Base-by-base conservation (phyloP, 2,113 vertebrate genomes). In the Cochlearius cochlearius region DNA sequence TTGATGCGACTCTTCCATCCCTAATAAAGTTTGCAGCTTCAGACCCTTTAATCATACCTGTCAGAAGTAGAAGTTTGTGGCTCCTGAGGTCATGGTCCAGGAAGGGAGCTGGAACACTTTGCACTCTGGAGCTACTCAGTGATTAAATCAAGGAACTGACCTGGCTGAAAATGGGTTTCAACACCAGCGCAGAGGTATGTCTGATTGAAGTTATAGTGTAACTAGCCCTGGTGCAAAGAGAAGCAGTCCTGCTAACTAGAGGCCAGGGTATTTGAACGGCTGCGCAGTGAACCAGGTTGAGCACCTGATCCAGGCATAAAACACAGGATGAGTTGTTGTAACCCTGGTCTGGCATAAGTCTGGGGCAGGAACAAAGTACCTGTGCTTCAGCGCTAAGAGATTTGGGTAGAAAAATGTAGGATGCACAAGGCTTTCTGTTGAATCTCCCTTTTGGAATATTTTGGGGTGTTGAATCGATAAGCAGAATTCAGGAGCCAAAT, bases 131-230 rank as follows among this genome's bases (percentile, higher is more conserved):
- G 34, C 56, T 64, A 64, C 89, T 81, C 43, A 8, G 45, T 60
- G 91, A 59, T 91, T 34, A 56, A 59, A 85, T 71, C 23, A 15
- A 60, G 62, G 77, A 43, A 13, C 73, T 82, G 93, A 27, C 14
- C 66, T 78, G 80, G 21, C 66, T 86, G 80, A 10, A 38, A 78
- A 36, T 22, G 19, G 53, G 20, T 86, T 92, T 78, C n/a, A 15
- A 6, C 13, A 5, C 7, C 68, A 21, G 64, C 1, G 0, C 34
- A 8, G 69, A 47, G 75, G 63, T 1, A 32, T 11, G 9, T 76
- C 56, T 94, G 86, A 36, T 21, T 29, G 13, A 14, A 56, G 95
- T 95, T 91, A 86, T 0, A 56, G 64, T 32, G 17, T 93, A 94
- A 95, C 95, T 7, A 81, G 59, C 23, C 38, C 71, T 60, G 74